These are phyloP conservation scores for Didymodactylos carnosus DNA, from an alignment of 2,888 invertebrate genomes.

Conservation along the genomic window DNA sequence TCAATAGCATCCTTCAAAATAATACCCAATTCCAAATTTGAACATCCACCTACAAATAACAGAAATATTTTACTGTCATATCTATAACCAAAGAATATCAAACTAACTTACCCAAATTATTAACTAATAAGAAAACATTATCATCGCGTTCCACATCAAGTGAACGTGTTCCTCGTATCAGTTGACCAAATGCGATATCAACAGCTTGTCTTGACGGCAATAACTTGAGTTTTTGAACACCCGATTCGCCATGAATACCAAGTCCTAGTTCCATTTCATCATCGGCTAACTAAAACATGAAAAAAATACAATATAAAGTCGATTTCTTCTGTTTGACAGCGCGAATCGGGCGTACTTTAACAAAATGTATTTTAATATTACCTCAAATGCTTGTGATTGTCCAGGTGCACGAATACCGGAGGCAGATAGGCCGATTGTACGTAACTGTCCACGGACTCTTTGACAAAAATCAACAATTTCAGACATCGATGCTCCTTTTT, in stretches of 20 bases:
- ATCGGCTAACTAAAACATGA: constrained; percentile 17
- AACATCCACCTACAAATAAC: constrained; percentile 43
- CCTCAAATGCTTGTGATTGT: not conserved
- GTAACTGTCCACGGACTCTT: constrained; percentile 24
- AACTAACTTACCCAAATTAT: constrained; percentile 42
- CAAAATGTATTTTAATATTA: too few species aligned
- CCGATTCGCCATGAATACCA: constrained; percentile 41
- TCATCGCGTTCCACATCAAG: constrained; percentile 17
- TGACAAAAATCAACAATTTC: constrained; percentile 37
- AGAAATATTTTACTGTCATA: not conserved
- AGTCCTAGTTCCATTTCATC: constrained; percentile 51
- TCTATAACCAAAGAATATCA: too few species aligned
- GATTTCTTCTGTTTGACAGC: too few species aligned
- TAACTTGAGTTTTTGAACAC: constrained; percentile 37
- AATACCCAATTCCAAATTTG: constrained; percentile 54
- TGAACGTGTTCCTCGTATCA: not conserved
- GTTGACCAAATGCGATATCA: constrained; percentile 32
- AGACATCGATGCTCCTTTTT: constrained; percentile 41
- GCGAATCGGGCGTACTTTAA: too few species aligned
- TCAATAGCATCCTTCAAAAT: constrained; percentile 46
- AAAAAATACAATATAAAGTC: too few species aligned
- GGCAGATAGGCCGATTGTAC: constrained; percentile 19
- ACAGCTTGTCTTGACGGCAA: constrained; percentile 32
- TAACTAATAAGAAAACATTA: constrained; percentile 47
- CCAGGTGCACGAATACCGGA: not conserved